Evolutionary conservation across 1,140 invertebrate species (phyloP), one percentile per base, ranked within the genome.

Genomic region (Aphaenogaster floridana): DNA sequence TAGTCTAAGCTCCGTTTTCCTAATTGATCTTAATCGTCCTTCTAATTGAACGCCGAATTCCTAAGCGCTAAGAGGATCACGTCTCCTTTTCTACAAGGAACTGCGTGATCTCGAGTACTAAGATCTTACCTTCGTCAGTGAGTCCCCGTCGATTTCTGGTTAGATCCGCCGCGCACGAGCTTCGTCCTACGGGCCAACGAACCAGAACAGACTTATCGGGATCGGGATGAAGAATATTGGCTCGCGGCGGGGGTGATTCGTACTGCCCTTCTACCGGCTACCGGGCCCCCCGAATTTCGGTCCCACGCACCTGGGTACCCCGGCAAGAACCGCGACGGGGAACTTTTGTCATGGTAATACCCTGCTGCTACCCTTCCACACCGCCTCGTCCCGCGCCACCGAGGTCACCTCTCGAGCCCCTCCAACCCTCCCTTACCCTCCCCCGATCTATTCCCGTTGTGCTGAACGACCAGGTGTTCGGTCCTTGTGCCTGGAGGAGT

Each of bases 271-370:
- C 90, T 79, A 83, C 71, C 87, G 76, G 93, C 94, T 94, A 94
- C 93, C 90, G 93, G 91, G 79, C 86, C 93, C 39, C 91, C 78
- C 80, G 88, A 92, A 93, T 79, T 89, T 84, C 89, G 94, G 94
- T 95, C 94, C 94, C 94, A 95, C 94, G 94, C 94, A 94, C 93
- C 94, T 94, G 94, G 94, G 90, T 83, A 80, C 88, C 90, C 90
- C 54, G 81, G 90, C 91, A 36, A 90, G 91, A 91, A 90, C 86
- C 93, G 81, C 88, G 85, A 86, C 89, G 89, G 92, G 92, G 87
- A 90, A 76, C 89, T 77, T 92, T 94, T 94, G 94, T 94, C 85
- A 94, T 94, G 94, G n/a, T 93, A 94, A 94, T 94, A 69, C 54
- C 89, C 88, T 85, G 85, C 71, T 76, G 81, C 81, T 69, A 76